Evolutionary conservation across 2,797 vertebrate species (phyloP), one percentile per base, ranked within the genome.

Genomic region (Erethizon dorsatum): DNA sequence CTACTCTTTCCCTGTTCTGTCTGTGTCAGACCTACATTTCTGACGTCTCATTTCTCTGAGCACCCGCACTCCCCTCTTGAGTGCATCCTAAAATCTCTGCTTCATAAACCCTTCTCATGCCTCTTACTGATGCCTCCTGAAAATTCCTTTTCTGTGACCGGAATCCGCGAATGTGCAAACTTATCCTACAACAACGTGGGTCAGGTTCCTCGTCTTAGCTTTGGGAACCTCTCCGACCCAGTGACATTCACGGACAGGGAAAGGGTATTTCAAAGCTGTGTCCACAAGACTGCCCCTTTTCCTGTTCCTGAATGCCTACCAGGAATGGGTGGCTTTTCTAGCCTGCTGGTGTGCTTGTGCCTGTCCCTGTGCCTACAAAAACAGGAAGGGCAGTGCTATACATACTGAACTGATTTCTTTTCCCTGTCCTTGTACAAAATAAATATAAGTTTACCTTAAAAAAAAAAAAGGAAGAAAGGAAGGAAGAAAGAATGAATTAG

Each of bases 251-350:
- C 2, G 7, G 17, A 69, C 59, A 18, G 65, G 65, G 65, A 69
- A 69, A n/a, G 65, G 17, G 65, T 33, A 37, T 28, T 28, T 47
- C 73, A 14, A 47, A 75, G 26, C 24, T 7, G 24, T 12, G 24
- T 13, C 73, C 69, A 73, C 24, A 15, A 75, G 45, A 47, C 37
- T 47, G 41, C 24, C 45, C 45, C 73, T 47, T 45, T 15, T 13
- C 45, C 73, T 28, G 26, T 28, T 14, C 6, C 13, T 28, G 99
- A 99, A 98, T 95, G 98, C 99, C 96, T 99, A 99, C 98, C 98
- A 99, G 99, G 97, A 99, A 95, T 0, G 99, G 98, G 99, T 99
- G 99, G 98, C 99, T 96, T 99, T 99, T 97, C 99, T 99, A 90
- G 98, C 99, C 98, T 99, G 99, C 99, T 99, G 98, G 99, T 87